Evolutionary conservation across 1,140 invertebrate genomes (phyloP).

Genomic region (Pygmarrhopalites habei): DNA sequence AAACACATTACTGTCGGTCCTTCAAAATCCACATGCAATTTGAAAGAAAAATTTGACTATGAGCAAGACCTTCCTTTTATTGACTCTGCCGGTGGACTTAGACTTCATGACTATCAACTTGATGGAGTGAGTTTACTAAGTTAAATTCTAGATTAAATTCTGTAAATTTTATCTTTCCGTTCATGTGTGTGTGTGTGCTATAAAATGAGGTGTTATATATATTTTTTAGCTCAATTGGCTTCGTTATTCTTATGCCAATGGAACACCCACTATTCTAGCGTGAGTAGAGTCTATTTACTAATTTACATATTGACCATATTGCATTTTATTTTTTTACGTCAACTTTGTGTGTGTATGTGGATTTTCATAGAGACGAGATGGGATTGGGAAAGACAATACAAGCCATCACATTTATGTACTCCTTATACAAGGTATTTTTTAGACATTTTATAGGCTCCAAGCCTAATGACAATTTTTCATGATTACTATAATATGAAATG

Average conservation of each 20-base stretch:
- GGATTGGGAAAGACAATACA: constrained; percentile 99
- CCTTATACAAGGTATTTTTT: constrained; percentile 93
- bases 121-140: too few species aligned
- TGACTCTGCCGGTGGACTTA: constrained; percentile 78
- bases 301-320: too few species aligned
- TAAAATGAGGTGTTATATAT: too few species aligned
- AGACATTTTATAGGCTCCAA: too few species aligned
- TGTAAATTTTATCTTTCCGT: too few species aligned
- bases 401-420: constrained; percentile 95
- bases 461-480: too few species aligned
- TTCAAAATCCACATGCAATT: constrained; percentile 78
- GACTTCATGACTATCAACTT: constrained; percentile 95
- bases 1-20: constrained; percentile 75
- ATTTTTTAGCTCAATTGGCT: too few species aligned
- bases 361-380: constrained; percentile 88
- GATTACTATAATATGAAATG: too few species aligned
- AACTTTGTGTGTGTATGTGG: not conserved
- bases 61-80: constrained; percentile 77
- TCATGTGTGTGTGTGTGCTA: too few species aligned
- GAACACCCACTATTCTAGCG: constrained; percentile 94
- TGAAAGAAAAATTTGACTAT: constrained; percentile 88
- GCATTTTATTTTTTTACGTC: too few species aligned
- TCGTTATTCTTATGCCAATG: constrained; percentile 91
- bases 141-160: too few species aligned
- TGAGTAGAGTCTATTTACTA: not conserved